These are phyloP conservation scores for Sciurus niger DNA, from an alignment of 2,113 vertebrate genomes.

Conservation along the genomic window DNA sequence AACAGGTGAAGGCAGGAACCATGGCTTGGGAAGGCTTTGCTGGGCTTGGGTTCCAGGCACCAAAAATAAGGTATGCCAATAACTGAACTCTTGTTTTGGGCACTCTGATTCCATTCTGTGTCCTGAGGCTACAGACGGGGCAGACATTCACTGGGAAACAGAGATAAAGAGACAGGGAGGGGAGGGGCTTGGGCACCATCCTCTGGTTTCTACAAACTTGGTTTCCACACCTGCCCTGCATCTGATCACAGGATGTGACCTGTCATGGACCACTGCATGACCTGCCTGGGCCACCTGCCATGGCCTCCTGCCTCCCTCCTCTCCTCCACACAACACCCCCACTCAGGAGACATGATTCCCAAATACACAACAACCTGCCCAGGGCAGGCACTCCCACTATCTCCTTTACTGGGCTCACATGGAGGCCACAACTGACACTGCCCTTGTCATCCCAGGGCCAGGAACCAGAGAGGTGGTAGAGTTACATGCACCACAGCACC, in stretches of 20 bases:
- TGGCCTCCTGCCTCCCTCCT: background rate
- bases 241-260: rapidly evolving
- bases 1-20: background rate
- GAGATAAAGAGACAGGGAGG: background rate
- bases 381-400: background rate
- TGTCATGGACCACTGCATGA: background rate
- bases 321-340: rapidly evolving
- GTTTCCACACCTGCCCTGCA: too few relatives aligned
- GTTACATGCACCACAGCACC: background rate
- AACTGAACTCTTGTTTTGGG: background rate
- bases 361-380: background rate
- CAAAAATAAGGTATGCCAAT: background rate
- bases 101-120: background rate
- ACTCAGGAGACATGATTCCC: background rate
- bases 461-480: too few relatives aligned
- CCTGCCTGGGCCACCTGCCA: too few relatives aligned
- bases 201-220: background rate
- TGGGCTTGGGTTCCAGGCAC: background rate
- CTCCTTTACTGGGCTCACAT: background rate
- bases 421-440: rapidly evolving
- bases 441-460: background rate
- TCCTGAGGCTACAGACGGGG: conserved; percentile 9
- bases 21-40: background rate
- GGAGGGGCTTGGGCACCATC: rapidly evolving
- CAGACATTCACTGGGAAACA: conserved; percentile 31